Base-by-base conservation (phyloP, 1,140 invertebrate genomes). In the Philopotamus ludificatus region DNA sequence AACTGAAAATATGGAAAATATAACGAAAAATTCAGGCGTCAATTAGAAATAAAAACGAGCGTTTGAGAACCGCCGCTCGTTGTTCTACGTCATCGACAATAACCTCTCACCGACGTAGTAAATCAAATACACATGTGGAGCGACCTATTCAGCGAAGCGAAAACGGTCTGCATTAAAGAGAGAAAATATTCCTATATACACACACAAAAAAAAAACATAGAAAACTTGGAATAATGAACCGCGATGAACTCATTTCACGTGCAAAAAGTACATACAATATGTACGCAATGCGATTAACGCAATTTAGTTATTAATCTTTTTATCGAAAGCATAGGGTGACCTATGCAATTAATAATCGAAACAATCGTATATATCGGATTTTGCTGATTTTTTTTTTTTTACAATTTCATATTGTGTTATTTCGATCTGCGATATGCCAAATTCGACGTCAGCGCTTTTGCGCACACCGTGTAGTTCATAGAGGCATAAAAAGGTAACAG, bases 221-320 rank as follows among this genome's bases (percentile, higher is more conserved):
- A 61, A 61, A 61, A 51, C 60, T 51, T 28, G 18, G 60, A 51
- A 64, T 65, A 65, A 58, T 58, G 63, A 65, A 58, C 63, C 53
- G 39, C 21, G 28, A 50, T 65, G 63, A 65, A 65, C 63, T 58
- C 54, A 41, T 28, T 65, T 34, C 42, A 25, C 18, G n/a, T n/a
- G n/a, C n/a, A n/a, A n/a, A n/a, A n/a, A n/a, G n/a, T n/a, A n/a
- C n/a, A n/a, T n/a, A n/a, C n/a, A n/a, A n/a, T n/a, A n/a, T n/a
- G n/a, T n/a, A n/a, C n/a, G n/a, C n/a, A n/a, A n/a, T n/a, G n/a
- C n/a, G n/a, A n/a, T n/a, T n/a, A n/a, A n/a, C 20, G 34, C n/a
- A 8, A 39, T 8, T 39, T 8, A 44, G 20, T 44, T 44, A 44
- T 44, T 39, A 39, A 8, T 7, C n/a, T 39, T 39, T 44, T 44